Percentiles rank a stretch among this genome's conserved stretches.
phyloP scores from a whole-genome alignment of 2,113 vertebrate genomes.

The Entosphenus tridentatus region DNA sequence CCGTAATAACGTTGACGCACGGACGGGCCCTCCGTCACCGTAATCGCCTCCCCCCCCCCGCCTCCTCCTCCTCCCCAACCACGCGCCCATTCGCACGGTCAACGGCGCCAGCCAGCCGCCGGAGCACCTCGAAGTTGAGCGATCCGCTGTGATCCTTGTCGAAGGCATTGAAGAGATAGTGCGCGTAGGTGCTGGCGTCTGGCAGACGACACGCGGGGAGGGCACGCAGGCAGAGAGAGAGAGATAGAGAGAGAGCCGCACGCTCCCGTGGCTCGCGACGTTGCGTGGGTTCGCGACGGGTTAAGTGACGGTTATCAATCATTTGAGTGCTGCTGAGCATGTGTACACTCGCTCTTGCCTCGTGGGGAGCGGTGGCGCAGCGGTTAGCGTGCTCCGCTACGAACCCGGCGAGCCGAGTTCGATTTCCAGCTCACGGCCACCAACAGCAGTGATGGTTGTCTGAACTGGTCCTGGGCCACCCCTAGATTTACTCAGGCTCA shows the following conservation, averaged over 20 bases:
- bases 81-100: neutral
- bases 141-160: conserved; percentile 61
- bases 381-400: too few relatives aligned
- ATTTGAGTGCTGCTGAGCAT: too few relatives aligned
- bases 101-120: neutral
- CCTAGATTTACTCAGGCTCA: too few relatives aligned
- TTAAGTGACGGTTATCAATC: too few relatives aligned
- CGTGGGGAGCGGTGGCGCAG: too few relatives aligned
- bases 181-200: conserved; percentile 87
- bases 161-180: conserved; percentile 88
- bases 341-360: too few relatives aligned
- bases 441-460: too few relatives aligned
- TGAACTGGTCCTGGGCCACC: too few relatives aligned
- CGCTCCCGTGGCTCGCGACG: too few relatives aligned
- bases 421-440: too few relatives aligned
- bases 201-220: conserved; percentile 15
- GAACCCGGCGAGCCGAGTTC: too few relatives aligned
- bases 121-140: conserved; percentile 71
- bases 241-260: neutral
- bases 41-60: neutral
- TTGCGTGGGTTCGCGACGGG: too few relatives aligned
- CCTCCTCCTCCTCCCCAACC: neutral
- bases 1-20: neutral
- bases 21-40: neutral
- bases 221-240: neutral